Percentiles rank a stretch among this genome's conserved stretches.
Conservation (phyloP, 2,113 vertebrate genomes). For the Lipotes vexillifer region DNA sequence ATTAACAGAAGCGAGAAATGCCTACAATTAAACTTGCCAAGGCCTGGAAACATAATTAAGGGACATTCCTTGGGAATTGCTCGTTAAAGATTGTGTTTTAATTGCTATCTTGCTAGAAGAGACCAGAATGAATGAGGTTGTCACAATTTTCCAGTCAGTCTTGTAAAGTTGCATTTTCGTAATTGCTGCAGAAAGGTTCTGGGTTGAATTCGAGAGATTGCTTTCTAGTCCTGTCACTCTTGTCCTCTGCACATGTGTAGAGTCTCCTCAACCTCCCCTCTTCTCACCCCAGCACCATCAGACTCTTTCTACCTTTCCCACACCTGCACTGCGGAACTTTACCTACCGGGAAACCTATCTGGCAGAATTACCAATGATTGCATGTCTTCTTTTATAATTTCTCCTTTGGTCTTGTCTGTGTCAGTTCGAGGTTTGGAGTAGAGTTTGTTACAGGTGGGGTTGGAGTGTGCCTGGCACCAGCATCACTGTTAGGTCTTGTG, state of each 20-base stretch:
- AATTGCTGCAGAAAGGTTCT: too few species aligned
- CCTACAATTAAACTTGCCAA: background rate
- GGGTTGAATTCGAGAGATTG: background rate
- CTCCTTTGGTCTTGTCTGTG: background rate
- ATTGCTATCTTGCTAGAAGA: conserved; percentile 19
- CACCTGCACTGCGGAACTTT: background rate
- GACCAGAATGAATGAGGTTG: background rate
- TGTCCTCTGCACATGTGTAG: fast-evolving
- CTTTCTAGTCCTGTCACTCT: background rate
- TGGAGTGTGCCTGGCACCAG: fast-evolving
- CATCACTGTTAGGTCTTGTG: fast-evolving
- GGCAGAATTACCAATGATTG: fast-evolving
- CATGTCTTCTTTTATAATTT: fast-evolving
- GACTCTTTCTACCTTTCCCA: fast-evolving
- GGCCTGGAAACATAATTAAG: background rate
- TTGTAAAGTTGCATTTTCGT: fast-evolving
- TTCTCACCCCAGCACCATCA: fast-evolving
- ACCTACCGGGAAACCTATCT: fast-evolving
- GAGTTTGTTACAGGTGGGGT: background rate
- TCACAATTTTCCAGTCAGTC: background rate
- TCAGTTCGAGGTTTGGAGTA: background rate
- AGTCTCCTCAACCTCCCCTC: fast-evolving
- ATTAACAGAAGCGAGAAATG: background rate
- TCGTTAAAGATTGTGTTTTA: background rate
- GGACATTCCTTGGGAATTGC: background rate